Percentiles rank a stretch among this genome's conserved stretches.
These are phyloP conservation scores for Drosophila longiperda DNA, from an alignment of 2,888 invertebrate genomes.

Conservation along the genomic window DNA sequence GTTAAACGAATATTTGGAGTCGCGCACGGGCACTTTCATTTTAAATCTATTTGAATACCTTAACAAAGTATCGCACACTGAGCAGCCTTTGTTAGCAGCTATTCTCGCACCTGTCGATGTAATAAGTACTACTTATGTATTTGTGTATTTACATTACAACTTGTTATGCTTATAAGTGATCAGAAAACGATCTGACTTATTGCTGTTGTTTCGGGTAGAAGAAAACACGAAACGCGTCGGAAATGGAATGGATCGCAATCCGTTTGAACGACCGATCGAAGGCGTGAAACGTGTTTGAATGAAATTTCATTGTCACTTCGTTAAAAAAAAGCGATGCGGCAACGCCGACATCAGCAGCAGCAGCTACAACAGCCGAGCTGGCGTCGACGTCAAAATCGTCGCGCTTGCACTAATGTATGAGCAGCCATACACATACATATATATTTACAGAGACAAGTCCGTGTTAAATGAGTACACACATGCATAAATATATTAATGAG, in stretches of 20 bases:
- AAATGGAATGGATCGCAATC: conserved; percentile 45
- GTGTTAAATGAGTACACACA: conserved; percentile 36
- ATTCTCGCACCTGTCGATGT: conserved; percentile 31
- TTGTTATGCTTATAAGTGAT: conserved; percentile 31
- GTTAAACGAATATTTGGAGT: conserved; percentile 81
- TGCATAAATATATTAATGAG: conserved; percentile 72
- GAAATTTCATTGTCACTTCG: conserved; percentile 73
- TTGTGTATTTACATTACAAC: conserved; percentile 45
- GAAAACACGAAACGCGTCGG: conserved; percentile 32
- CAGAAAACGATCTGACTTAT: conserved; percentile 34
- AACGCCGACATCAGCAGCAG: conserved; percentile 38
- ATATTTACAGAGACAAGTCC: conserved; percentile 10
- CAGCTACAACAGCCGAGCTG: conserved; percentile 49
- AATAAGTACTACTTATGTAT: conserved; percentile 1
- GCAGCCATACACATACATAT: conserved; percentile 1
- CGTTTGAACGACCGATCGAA: conserved; percentile 71
- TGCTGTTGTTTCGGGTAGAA: conserved; percentile 37
- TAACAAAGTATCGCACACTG: conserved; percentile 26
- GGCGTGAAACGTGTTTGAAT: conserved; percentile 81
- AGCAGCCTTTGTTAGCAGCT: conserved; percentile 14
- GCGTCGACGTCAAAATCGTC: conserved; percentile 60
- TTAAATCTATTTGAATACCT: conserved; percentile 41
- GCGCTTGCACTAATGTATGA: conserved; percentile 55
- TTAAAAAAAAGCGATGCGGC: conserved; percentile 56
- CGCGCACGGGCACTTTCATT: conserved; percentile 81